These are phyloP conservation scores for Papilio demoleus DNA, from an alignment of 2,888 invertebrate species.

Conservation along the genomic window DNA sequence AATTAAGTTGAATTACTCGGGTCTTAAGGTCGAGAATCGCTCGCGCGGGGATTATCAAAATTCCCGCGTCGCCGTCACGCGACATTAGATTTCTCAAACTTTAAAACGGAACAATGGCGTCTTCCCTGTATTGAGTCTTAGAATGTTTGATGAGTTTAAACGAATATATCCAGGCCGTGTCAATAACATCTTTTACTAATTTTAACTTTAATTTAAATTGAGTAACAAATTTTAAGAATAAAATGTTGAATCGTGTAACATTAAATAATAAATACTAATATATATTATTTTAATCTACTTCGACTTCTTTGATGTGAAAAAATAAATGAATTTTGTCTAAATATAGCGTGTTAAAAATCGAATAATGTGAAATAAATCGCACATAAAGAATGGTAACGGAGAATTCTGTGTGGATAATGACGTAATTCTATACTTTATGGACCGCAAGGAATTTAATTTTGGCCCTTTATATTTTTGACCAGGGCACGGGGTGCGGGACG, in stretches of 20 bases:
- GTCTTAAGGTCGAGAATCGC: constrained; percentile 45
- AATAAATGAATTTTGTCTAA: constrained; percentile 35
- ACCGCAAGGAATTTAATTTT: constrained; percentile 76
- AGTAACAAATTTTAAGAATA: background rate
- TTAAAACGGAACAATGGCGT: constrained; percentile 70
- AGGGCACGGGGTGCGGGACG: constrained; percentile 50
- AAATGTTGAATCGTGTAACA: background rate
- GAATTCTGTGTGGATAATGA: constrained; percentile 68
- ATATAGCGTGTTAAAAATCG: constrained; percentile 43
- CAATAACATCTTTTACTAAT: background rate
- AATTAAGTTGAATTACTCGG: constrained; percentile 35
- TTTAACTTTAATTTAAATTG: background rate
- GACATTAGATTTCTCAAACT: constrained; percentile 77
- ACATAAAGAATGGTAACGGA: constrained; percentile 46
- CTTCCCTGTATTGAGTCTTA: constrained; percentile 54
- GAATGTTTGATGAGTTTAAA: constrained; percentile 32
- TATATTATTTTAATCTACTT: too few relatives aligned
- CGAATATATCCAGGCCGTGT: constrained; percentile 4
- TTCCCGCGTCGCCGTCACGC: constrained; percentile 70
- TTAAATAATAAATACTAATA: too few relatives aligned
- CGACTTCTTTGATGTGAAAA: too few relatives aligned
- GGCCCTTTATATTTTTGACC: constrained; percentile 77
- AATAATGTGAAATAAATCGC: constrained; percentile 39
- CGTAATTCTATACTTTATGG: constrained; percentile 80
- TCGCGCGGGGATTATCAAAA: constrained; percentile 47